Conservation (phyloP, 1,140 invertebrate species). For the Lasaia peninsularis region DNA sequence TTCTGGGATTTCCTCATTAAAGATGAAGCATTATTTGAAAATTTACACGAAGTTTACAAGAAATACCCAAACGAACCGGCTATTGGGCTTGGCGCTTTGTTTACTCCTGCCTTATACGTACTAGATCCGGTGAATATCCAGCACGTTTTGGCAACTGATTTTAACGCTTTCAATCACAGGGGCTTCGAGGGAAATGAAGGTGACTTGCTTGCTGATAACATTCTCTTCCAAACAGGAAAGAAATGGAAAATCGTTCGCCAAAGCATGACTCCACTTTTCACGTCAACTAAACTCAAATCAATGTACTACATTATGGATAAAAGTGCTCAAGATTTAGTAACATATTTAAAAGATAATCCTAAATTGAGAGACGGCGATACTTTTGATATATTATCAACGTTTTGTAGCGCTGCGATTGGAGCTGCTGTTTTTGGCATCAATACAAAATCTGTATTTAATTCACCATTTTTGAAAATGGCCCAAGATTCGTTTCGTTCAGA, state of each 20-base stretch:
- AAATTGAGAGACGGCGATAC: slow-evolving; percentile 20
- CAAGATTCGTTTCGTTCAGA: slow-evolving; percentile 20
- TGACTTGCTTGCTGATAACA: slow-evolving; percentile 74
- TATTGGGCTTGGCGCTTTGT: slow-evolving; percentile 49
- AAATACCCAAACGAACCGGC: slow-evolving; percentile 25
- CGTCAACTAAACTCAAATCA: slow-evolving; percentile 56
- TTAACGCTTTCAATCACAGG: slow-evolving; percentile 66
- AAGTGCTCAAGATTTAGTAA: slow-evolving; percentile 37
- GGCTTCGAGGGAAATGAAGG: slow-evolving; percentile 64
- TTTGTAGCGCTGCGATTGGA: slow-evolving; percentile 34
- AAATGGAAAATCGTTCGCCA: slow-evolving; percentile 61
- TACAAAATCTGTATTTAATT: slow-evolving; percentile 34
- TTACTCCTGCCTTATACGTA: slow-evolving; percentile 59
- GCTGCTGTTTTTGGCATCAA: slow-evolving; percentile 40
- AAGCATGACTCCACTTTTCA: slow-evolving; percentile 65
- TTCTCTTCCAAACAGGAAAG: slow-evolving; percentile 64
- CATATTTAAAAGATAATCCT: slow-evolving; percentile 29
- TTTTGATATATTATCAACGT: slow-evolving; percentile 31
- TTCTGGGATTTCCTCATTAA: slow-evolving; percentile 11
- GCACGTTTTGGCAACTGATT: slow-evolving; percentile 69
- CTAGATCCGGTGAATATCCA: slow-evolving; percentile 73
- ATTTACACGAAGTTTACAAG: slow-evolving; percentile 27
- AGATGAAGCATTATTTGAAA: slow-evolving; percentile 24
- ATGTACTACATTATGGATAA: slow-evolving; percentile 54
- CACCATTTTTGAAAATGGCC: slow-evolving; percentile 37